Evolutionary conservation across 2,797 vertebrate genomes (phyloP).

Genomic region (Bradypodion pumilum): DNA sequence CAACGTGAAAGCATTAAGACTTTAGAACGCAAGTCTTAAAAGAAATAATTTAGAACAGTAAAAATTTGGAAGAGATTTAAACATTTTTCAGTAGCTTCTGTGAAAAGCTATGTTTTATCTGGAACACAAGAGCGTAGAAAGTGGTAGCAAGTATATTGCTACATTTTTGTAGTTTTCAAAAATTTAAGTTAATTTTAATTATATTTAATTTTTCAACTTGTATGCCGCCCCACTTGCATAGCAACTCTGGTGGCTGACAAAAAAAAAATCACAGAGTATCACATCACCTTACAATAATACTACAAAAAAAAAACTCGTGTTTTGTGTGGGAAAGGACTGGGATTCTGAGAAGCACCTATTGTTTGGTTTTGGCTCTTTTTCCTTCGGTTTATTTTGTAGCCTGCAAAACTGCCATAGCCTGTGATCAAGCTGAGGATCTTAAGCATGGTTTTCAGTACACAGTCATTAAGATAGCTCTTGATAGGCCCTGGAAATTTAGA

Average conservation of each 20-base stretch:
- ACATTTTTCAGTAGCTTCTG: background rate
- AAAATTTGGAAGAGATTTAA: background rate
- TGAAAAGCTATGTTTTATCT: background rate
- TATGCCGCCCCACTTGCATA: too few species aligned
- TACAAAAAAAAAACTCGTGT: too few species aligned
- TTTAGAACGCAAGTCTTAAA: background rate
- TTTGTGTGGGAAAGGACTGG: constrained; percentile 29
- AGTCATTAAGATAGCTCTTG: constrained; percentile 1
- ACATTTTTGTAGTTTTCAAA: constrained; percentile 23
- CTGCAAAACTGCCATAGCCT: constrained; percentile 13
- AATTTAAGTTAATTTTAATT: too few species aligned
- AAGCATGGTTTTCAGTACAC: background rate
- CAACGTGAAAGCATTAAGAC: background rate
- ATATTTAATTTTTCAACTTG: too few species aligned
- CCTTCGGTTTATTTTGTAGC: constrained; percentile 23
- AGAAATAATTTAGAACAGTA: background rate
- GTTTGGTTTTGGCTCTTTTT: constrained; percentile 29
- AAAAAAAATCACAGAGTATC: too few species aligned
- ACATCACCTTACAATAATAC: too few species aligned
- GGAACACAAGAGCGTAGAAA: constrained; percentile 1
- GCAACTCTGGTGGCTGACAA: too few species aligned
- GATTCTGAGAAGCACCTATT: constrained; percentile 15
- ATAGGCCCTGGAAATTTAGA: background rate
- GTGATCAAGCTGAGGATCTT: constrained; percentile 2
- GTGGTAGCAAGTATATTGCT: background rate